Percentiles rank a stretch among this genome's conserved stretches.
phyloP scores from a whole-genome alignment of 2,113 vertebrate genomes.

The Hyaena hyaena region DNA sequence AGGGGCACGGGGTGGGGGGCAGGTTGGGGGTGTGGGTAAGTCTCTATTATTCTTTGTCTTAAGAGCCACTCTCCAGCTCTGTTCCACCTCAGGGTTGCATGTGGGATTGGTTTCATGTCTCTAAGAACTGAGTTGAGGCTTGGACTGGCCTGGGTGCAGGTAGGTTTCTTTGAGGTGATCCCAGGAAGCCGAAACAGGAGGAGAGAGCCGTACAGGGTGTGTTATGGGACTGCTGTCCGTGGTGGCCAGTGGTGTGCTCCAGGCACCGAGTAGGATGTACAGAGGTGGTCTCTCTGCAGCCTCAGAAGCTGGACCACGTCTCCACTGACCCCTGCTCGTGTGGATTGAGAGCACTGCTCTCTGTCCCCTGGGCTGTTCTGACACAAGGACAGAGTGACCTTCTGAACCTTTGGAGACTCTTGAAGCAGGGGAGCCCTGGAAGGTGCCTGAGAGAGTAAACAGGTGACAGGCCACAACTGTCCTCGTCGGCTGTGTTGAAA shows the following conservation, averaged over 20 bases:
- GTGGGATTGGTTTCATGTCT: background rate
- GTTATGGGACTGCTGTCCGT: background rate
- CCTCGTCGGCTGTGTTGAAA: background rate
- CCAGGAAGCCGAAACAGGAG: background rate
- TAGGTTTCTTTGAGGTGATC: background rate
- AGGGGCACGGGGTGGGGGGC: background rate
- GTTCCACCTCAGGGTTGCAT: background rate
- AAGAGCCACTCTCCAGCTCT: background rate
- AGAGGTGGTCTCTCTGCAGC: background rate
- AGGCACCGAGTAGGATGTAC: background rate
- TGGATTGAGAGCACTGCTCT: background rate
- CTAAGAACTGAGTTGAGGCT: background rate
- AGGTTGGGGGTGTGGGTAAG: no score
- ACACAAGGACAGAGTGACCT: background rate
- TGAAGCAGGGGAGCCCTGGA: background rate
- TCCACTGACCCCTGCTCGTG: background rate
- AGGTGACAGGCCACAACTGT: background rate
- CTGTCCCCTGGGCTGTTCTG: background rate
- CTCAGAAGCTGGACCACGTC: background rate
- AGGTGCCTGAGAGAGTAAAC: background rate
- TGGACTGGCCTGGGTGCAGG: background rate
- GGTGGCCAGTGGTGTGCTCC: background rate
- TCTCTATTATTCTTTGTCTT: background rate
- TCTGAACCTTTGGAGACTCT: background rate
- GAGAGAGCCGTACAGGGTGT: background rate